Evolutionary conservation across 2,888 invertebrate genomes (phyloP).

Genomic region (Hydriomena furcata): DNA sequence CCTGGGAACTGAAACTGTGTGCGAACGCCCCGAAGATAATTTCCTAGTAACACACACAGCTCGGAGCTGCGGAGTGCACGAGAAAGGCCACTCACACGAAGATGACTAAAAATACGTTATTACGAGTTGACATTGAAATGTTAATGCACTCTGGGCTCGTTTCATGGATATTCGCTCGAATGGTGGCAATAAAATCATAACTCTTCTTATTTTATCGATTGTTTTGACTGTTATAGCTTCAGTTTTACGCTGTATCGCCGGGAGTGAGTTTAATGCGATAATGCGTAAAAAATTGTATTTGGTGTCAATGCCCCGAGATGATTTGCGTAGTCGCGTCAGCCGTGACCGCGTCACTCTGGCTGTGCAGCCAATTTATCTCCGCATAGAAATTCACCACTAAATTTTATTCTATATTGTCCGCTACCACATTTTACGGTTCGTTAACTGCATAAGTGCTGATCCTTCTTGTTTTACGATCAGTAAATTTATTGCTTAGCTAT

Average conservation of each 20-base stretch:
- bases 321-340: conserved; percentile 48
- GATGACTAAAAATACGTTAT: conserved; percentile 78
- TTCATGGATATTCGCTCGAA: conserved; percentile 65
- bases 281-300: conserved; percentile 57
- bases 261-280: conserved; percentile 56
- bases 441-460: conserved; percentile 46
- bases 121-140: conserved; percentile 82
- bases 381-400: conserved; percentile 32
- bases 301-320: conserved; percentile 57
- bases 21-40: conserved; percentile 64
- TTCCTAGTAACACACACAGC: conserved; percentile 63
- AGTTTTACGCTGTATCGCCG: conserved; percentile 53
- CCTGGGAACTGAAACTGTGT: conserved; percentile 44
- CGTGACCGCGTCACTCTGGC: conserved; percentile 39
- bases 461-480: conserved; percentile 46
- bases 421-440: conserved; percentile 48
- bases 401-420: conserved; percentile 49
- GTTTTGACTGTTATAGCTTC: conserved; percentile 66
- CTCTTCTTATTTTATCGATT: conserved; percentile 67
- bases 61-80: conserved; percentile 44
- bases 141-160: conserved; percentile 76
- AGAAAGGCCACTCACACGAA: conserved; percentile 72
- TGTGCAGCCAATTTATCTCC: conserved; percentile 34
- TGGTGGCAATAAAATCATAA: conserved; percentile 51
- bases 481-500: conserved; percentile 32